Conservation (phyloP, 1,140 invertebrate genomes). For the Euura saliciscinereae region DNA sequence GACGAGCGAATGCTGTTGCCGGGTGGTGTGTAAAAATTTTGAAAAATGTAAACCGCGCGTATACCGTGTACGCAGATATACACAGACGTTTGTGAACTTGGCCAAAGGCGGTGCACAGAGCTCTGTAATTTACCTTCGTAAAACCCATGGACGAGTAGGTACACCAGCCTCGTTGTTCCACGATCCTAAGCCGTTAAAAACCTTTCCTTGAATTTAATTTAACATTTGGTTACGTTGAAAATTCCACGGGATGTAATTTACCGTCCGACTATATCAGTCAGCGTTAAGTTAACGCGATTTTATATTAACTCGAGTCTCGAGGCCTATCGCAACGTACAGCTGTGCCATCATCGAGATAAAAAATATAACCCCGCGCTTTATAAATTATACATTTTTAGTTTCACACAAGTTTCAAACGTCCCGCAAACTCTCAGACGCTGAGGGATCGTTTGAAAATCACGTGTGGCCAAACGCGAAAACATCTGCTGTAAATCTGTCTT, state of each 20-base stretch:
- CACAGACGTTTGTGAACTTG: background rate
- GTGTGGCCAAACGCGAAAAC: background rate
- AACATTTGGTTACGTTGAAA: background rate
- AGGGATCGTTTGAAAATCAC: background rate
- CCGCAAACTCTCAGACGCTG: no score
- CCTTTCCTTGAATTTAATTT: background rate
- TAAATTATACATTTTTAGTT: no score
- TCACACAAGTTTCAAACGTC: no score
- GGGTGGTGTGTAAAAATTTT: background rate
- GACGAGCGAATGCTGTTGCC: background rate
- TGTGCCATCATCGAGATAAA: no score
- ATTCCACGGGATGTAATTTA: no score
- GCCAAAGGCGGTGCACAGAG: constrained; percentile 47
- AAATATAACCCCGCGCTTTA: no score
- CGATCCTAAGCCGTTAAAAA: no score
- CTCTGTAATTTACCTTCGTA: constrained; percentile 61
- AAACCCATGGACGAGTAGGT: constrained; percentile 34
- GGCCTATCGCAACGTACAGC: no score
- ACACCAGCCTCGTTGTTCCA: no score
- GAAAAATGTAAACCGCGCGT: constrained; percentile 1
- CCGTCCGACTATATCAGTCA: no score
- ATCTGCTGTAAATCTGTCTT: constrained; percentile 7
- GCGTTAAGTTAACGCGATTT: no score
- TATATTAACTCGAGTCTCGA: no score
- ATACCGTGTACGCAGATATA: background rate